These are phyloP conservation scores for Ernsta delagoae DNA, from an alignment of 2,888 invertebrate species.

Conservation along the genomic window DNA sequence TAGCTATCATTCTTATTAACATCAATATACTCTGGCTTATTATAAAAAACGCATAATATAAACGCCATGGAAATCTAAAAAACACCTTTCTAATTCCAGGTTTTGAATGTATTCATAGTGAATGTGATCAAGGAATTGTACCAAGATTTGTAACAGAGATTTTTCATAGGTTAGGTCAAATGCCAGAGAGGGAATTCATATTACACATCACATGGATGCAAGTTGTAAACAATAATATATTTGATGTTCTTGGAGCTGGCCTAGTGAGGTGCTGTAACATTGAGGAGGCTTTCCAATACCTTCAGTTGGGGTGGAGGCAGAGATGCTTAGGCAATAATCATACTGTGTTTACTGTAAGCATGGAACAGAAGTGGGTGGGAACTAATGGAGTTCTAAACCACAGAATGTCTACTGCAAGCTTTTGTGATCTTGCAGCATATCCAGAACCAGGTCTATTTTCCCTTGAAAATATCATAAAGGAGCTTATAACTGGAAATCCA, in stretches of 20 bases:
- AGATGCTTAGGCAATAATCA: conserved; percentile 85
- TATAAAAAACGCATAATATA: too few relatives aligned
- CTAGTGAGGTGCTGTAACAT: conserved; percentile 86
- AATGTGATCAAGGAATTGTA: conserved; percentile 89
- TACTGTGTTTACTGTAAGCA: conserved; percentile 88
- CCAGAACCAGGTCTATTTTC: conserved; percentile 87
- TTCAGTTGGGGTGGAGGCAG: conserved; percentile 87
- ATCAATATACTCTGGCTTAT: too few relatives aligned
- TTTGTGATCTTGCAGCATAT: conserved; percentile 87
- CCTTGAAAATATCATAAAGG: conserved; percentile 87
- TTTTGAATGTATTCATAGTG: conserved; percentile 84
- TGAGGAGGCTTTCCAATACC: conserved; percentile 89
- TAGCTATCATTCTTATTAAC: too few relatives aligned
- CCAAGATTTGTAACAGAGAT: conserved; percentile 90
- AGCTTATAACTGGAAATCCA: conserved; percentile 81
- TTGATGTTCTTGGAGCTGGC: conserved; percentile 84
- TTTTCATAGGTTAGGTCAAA: conserved; percentile 87
- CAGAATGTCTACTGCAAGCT: conserved; percentile 89
- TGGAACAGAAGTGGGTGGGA: conserved; percentile 90
- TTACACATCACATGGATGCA: conserved; percentile 90
- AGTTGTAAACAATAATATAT: conserved; percentile 87
- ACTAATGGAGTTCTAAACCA: conserved; percentile 88
- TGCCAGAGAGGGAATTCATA: conserved; percentile 87
- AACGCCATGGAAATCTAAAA: background rate
- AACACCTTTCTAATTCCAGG: conserved; percentile 56